A percentile compares a stretch with the other conserved stretches of the same genome.
Evolutionary conservation across 2,888 invertebrate genomes (phyloP).

Genomic region (Bellardia bayeri): DNA sequence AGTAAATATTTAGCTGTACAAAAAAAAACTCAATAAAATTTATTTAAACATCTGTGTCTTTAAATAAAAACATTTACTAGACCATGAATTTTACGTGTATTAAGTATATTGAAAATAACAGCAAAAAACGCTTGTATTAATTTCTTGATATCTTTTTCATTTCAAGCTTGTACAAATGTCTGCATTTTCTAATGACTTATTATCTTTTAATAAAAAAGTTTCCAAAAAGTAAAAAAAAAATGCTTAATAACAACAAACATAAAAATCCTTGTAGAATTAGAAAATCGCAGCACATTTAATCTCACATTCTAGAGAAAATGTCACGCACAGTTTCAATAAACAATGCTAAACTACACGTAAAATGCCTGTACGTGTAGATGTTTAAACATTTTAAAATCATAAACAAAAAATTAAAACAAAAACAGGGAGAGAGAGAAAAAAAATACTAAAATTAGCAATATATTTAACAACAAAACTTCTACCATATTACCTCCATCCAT

Average conservation of each 20-base stretch:
- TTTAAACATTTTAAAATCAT: constrained; percentile 62
- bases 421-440: not conserved
- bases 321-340: constrained; percentile 69
- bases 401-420: constrained; percentile 46
- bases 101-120: not conserved
- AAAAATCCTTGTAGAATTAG: constrained; percentile 54
- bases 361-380: constrained; percentile 58
- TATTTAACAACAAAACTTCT: constrained; percentile 22
- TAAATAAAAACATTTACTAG: not conserved
- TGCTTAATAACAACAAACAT: constrained; percentile 33
- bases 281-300: constrained; percentile 54
- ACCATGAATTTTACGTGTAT: constrained; percentile 35
- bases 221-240: constrained; percentile 27
- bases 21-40: not conserved
- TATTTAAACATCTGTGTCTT: constrained; percentile 2
- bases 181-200: constrained; percentile 39
- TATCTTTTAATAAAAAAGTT: constrained; percentile 26
- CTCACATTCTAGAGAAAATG: constrained; percentile 48
- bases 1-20: constrained; percentile 6
- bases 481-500: not conserved
- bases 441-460: constrained; percentile 35
- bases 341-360: constrained; percentile 62
- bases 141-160: constrained; percentile 21
- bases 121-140: constrained; percentile 11
- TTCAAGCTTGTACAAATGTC: constrained; percentile 17